Evolutionary conservation across 2,797 vertebrate species (phyloP), one percentile per base, ranked within the genome.

Genomic region (Gymnoscopelus microlampas): DNA sequence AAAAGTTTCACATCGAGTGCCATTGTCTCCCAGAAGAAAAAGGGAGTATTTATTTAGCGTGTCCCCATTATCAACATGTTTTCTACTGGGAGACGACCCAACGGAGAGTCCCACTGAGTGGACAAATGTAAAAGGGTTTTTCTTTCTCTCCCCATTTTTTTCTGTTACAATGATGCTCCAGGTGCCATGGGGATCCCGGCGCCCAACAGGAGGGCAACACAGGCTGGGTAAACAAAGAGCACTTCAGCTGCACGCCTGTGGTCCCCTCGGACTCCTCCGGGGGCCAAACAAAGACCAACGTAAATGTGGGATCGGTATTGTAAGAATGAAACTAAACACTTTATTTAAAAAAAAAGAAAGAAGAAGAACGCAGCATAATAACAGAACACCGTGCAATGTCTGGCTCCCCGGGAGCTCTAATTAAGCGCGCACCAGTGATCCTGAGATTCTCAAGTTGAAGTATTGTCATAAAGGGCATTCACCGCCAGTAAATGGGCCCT

Each of bases 311-410:
- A 94, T 94, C 93, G 92, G 93, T 94, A 93, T 94, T 93, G 92
- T 93, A 94, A 94, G 93, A 94, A 95, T 95, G 93, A 94, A 95
- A 94, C 93, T 94, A 94, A 95, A 95, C 93, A 94, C 94, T 95
- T 95, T 94, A 94, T 94, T 93, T 84, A 89, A 89, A 48, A 81
- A 78, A 90, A 89, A 93, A 44, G 32, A 44, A 44, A 39, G 7
- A 44, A 44, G 39, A 44, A 44, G 39, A 44, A 44, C 39, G 90
- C 90, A 85, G 92, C 87, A 93, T 92, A 93, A 94, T 94, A 90
- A 19, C 91, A 87, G 91, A 91, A 92, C 78, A 84, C 90, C 83
- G 71, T 90, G 91, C 89, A 89, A 88, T 92, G 91, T 89, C 88
- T 88, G 89, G 86, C 93, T 90, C 94, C 84, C 86, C 91, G 87